A percentile compares a stretch with the other conserved stretches of the same genome.
Conservation (phyloP, 2,888 invertebrate genomes). For the Meghimatium bilineatum region DNA sequence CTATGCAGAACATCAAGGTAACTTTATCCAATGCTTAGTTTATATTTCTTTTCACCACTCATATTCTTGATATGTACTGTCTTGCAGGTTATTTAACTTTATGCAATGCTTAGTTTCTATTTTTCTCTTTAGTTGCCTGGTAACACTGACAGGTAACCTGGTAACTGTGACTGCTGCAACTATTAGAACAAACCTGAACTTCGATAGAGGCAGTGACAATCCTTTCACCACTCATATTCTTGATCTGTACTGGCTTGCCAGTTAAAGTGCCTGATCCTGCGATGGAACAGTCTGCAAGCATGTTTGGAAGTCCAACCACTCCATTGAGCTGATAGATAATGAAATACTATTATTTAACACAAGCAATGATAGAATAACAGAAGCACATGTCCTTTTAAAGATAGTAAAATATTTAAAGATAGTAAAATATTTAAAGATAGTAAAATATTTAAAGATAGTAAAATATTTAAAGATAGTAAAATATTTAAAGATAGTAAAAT, state of each 20-base stretch:
- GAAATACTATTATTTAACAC: not conserved
- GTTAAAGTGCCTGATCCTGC: conserved; percentile 67
- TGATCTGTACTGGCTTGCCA: conserved; percentile 68
- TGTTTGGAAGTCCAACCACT: conserved; percentile 64
- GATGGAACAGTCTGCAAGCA: conserved; percentile 68
- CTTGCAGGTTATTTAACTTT: conserved; percentile 72
- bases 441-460: no score
- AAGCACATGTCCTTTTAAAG: no score
- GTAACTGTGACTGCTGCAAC: not conserved
- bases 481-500: no score
- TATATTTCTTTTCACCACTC: conserved; percentile 54
- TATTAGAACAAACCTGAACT: conserved; percentile 62
- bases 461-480: no score
- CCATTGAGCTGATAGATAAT: conserved; percentile 65
- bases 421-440: no score
- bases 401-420: no score
- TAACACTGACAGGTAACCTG: no score
- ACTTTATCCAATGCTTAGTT: no score
- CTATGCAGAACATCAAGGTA: no score
- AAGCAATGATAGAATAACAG: no score
- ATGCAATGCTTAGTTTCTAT: no score
- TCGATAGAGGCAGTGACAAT: conserved; percentile 70
- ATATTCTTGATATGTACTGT: conserved; percentile 70
- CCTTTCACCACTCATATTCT: conserved; percentile 66
- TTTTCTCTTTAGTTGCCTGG: no score